Percentiles rank a stretch among this genome's conserved stretches.
Conservation (phyloP, 2,888 invertebrate genomes). For the Phasia obesa region DNA sequence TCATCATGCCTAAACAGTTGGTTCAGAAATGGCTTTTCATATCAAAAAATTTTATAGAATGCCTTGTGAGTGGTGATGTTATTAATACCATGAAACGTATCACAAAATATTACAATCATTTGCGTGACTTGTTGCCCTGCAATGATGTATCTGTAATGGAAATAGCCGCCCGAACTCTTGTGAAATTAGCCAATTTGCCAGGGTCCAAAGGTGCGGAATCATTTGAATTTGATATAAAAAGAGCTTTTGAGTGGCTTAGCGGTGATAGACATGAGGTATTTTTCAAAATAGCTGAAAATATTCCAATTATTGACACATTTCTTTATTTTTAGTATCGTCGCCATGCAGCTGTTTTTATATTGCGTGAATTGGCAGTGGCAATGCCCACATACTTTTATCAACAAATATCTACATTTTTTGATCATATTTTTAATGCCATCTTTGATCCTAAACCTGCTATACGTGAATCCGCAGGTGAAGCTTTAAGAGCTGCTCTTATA, state of each 20-base stretch:
- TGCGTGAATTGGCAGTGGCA: constrained; percentile 96
- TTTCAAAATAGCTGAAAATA: neutral
- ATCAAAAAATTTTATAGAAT: constrained; percentile 85
- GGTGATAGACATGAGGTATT: constrained; percentile 92
- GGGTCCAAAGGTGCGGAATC: constrained; percentile 98
- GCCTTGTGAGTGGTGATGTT: constrained; percentile 95
- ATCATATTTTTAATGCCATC: constrained; percentile 94
- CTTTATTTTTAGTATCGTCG: constrained; percentile 85
- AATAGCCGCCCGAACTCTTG: constrained; percentile 96
- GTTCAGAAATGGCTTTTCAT: neutral
- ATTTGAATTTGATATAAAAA: constrained; percentile 98
- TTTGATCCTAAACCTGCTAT: constrained; percentile 95
- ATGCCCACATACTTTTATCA: constrained; percentile 99
- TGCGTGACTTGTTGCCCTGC: constrained; percentile 94
- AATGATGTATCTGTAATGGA: constrained; percentile 97
- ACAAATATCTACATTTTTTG: constrained; percentile 96
- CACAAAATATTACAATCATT: constrained; percentile 95
- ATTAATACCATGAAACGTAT: constrained; percentile 95
- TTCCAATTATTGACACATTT: neutral
- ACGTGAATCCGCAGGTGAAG: constrained; percentile 95
- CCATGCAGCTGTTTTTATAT: constrained; percentile 94
- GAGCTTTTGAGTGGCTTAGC: constrained; percentile 97
- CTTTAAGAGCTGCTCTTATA: constrained; percentile 95
- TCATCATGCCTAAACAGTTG: neutral
- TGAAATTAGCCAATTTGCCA: constrained; percentile 93